These are phyloP conservation scores for Macrosoma leucophasiata DNA, from an alignment of 2,888 invertebrate species.

Conservation along the genomic window DNA sequence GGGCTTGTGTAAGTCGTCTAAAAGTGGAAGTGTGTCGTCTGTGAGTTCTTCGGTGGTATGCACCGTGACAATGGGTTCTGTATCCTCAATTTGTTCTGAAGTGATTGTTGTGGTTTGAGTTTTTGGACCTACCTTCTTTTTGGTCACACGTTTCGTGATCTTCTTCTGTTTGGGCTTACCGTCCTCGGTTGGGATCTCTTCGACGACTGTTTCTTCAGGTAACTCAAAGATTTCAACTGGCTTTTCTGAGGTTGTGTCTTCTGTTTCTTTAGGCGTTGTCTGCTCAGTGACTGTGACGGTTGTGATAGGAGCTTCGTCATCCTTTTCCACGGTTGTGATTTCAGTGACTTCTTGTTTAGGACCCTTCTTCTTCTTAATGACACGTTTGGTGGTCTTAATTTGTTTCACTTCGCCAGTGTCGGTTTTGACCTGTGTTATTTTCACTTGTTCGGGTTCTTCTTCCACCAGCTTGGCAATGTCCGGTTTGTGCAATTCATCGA, in stretches of 20 bases:
- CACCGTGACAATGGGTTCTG: slow-evolving; percentile 34
- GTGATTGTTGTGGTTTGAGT: slow-evolving; percentile 32
- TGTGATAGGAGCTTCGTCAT: slow-evolving; percentile 33
- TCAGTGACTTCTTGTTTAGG: slow-evolving; percentile 28
- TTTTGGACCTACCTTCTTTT: slow-evolving; percentile 34
- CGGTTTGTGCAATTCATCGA: too few species aligned
- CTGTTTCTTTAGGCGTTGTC: too few species aligned
- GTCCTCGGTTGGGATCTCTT: slow-evolving; percentile 34
- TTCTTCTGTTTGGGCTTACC: slow-evolving; percentile 37
- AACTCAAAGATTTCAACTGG: slow-evolving; percentile 27
- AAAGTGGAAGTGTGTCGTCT: slow-evolving; percentile 26
- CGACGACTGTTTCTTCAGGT: slow-evolving; percentile 33
- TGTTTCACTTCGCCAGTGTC: too few species aligned
- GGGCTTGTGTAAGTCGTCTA: slow-evolving; percentile 18
- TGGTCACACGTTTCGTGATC: slow-evolving; percentile 37
- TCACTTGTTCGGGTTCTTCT: too few species aligned
- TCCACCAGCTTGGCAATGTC: too few species aligned
- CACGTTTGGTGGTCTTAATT: too few species aligned
- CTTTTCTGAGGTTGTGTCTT: too few species aligned
- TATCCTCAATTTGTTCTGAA: slow-evolving; percentile 40
- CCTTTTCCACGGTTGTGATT: slow-evolving; percentile 36
- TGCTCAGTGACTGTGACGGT: too few species aligned
- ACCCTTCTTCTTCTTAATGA: too few species aligned
- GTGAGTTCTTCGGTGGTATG: slow-evolving; percentile 26
- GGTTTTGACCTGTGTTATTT: too few species aligned